Base-by-base conservation (phyloP, 2,113 vertebrate genomes). In the Chloropsis hardwickii region DNA sequence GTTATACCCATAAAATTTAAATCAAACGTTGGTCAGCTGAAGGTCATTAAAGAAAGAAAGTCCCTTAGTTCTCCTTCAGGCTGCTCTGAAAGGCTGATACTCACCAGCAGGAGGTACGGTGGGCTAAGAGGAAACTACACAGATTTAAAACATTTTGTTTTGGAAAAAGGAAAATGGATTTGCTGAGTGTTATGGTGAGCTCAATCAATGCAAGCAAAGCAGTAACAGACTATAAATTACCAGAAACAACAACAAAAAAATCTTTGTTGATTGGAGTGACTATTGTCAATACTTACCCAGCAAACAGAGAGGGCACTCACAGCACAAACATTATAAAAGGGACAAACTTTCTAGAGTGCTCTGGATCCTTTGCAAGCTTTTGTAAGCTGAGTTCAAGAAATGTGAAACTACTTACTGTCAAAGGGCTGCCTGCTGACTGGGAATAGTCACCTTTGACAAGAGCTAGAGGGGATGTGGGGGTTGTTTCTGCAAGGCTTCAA, bases 381-480 rank as follows among this genome's bases (percentile, higher is more conserved):
- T 88, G 56, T 69, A 84, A 92, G 91, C 60, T 73, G 62, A 76
- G 81, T 37, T 80, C 35, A 86, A 94, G 61, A 91, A 92, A 91
- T 50, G 58, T 86, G 94, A 90, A 94, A 89, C 47, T 92, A 54
- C 31, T 83, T 57, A 72, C 33, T 80, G 88, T 54, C 88, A 87
- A 91, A 50, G 11, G 24, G 10, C 69, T 92, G 79, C 66, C 57
- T 93, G 79, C 80, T 93, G 90, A 27, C 89, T 81, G n/a, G 54
- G 96, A 97, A 96, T 66, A 93, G 96, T 73, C 96, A 96, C 77
- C 87, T 94, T 95, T 77, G 85, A 67, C 57, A 58, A 44, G 86
- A 83, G 85, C 61, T 88, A 29, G 88, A 92, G 45, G 64, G 64
- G 88, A 90, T 60, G 42, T 71, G 91, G 79, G 40, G 81, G 62